Conservation (phyloP, 2,113 vertebrate genomes). For the Pangasianodon gigas region DNA sequence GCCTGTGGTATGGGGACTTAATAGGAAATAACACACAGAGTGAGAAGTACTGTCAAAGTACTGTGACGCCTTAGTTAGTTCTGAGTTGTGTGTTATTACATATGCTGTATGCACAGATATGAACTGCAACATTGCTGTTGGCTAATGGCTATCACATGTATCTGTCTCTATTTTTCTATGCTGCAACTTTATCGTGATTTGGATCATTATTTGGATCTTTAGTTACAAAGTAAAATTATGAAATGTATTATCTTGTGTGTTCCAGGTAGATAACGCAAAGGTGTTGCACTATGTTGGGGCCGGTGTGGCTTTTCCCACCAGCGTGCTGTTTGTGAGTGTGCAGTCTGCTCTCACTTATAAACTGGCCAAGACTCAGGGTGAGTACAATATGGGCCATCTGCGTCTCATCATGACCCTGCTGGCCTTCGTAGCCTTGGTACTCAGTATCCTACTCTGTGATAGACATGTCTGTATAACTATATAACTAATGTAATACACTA, state of each 20-base stretch:
- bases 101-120: background rate
- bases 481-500: background rate
- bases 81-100: background rate
- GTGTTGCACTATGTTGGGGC: slow-evolving; percentile 86
- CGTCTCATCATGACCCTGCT: slow-evolving; percentile 75
- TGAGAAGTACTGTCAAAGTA: background rate
- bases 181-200: background rate
- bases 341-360: slow-evolving; percentile 85
- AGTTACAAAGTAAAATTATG: background rate
- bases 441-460: slow-evolving; percentile 82
- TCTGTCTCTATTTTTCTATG: background rate
- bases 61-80: background rate
- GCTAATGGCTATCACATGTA: background rate
- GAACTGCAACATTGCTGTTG: background rate
- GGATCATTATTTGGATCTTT: background rate
- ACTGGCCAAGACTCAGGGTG: slow-evolving; percentile 79
- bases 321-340: slow-evolving; percentile 83
- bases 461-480: background rate
- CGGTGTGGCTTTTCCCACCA: slow-evolving; percentile 83
- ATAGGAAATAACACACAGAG: background rate
- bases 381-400: slow-evolving; percentile 78
- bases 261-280: slow-evolving; percentile 84
- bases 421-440: slow-evolving; percentile 79
- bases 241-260: slow-evolving; percentile 18
- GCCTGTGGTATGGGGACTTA: background rate